A percentile compares a stretch with the other conserved stretches of the same genome.
These are phyloP conservation scores for Ischnura elegans DNA, from an alignment of 2,888 invertebrate genomes.

Conservation along the genomic window DNA sequence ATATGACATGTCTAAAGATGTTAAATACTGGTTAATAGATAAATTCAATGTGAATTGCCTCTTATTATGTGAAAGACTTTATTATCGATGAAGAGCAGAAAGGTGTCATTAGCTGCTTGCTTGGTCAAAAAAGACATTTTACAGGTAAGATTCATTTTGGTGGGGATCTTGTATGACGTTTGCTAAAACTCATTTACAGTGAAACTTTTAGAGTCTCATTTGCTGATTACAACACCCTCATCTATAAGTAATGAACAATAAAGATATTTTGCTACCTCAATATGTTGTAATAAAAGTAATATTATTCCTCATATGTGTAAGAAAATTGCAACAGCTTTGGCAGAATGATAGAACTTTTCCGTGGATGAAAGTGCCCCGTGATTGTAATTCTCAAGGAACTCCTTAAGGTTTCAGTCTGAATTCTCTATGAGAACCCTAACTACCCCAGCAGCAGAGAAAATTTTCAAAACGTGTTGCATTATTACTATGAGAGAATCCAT, in stretches of 20 bases:
- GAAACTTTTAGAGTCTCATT: constrained; percentile 41
- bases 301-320: neutral
- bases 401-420: too few relatives aligned
- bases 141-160: constrained; percentile 48
- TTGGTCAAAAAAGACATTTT: constrained; percentile 32
- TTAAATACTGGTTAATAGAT: constrained; percentile 30
- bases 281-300: neutral
- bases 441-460: too few relatives aligned
- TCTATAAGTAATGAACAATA: constrained; percentile 50
- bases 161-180: constrained; percentile 30
- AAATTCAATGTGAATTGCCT: constrained; percentile 53
- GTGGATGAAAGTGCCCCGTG: too few relatives aligned
- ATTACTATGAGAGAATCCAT: too few relatives aligned
- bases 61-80: constrained; percentile 54
- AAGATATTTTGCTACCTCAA: constrained; percentile 24
- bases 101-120: constrained; percentile 43
- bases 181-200: neutral
- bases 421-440: too few relatives aligned
- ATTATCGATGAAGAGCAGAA: constrained; percentile 48
- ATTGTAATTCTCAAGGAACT: too few relatives aligned
- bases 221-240: constrained; percentile 39
- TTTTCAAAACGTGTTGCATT: too few relatives aligned
- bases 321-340: neutral
- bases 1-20: constrained; percentile 63
- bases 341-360: neutral